A percentile compares a stretch with the other conserved stretches of the same genome.
Conservation (phyloP, 2,888 invertebrate species). For the Pristionchus entomophagus region DNA sequence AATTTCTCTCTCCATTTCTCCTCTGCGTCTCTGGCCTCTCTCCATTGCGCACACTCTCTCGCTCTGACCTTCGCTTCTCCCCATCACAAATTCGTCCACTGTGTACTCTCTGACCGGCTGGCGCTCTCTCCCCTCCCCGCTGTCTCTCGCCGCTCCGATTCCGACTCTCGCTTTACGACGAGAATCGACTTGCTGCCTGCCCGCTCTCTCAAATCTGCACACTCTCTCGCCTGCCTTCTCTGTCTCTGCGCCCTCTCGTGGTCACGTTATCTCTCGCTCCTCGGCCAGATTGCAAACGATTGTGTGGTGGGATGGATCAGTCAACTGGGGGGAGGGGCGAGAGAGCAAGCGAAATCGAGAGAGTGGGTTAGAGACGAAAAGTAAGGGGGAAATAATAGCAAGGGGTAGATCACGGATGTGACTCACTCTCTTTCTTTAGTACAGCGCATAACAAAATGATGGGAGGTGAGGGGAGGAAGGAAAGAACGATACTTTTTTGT, state of each 20-base stretch:
- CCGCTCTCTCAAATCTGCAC: neutral
- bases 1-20: conserved; percentile 6
- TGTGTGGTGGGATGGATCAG: neutral
- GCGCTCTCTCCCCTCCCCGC: neutral
- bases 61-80: neutral
- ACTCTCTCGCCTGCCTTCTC: conserved; percentile 14
- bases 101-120: conserved; percentile 17
- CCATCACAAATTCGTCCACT: conserved; percentile 40
- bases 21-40: conserved; percentile 27
- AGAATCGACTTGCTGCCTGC: neutral
- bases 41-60: conserved; percentile 1
- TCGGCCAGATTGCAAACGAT: neutral
- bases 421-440: neutral
- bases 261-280: conserved; percentile 4
- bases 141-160: neutral
- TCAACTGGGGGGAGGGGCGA: conserved; percentile 18
- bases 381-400: neutral
- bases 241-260: conserved; percentile 6
- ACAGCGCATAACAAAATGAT: neutral
- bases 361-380: neutral
- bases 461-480: neutral
- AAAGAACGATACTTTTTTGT: neutral
- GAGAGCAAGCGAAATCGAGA: neutral
- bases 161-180: neutral
- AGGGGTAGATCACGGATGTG: neutral